These are phyloP conservation scores for Poliocrania exsul DNA, from an alignment of 2,797 vertebrate species.

Conservation along the genomic window DNA sequence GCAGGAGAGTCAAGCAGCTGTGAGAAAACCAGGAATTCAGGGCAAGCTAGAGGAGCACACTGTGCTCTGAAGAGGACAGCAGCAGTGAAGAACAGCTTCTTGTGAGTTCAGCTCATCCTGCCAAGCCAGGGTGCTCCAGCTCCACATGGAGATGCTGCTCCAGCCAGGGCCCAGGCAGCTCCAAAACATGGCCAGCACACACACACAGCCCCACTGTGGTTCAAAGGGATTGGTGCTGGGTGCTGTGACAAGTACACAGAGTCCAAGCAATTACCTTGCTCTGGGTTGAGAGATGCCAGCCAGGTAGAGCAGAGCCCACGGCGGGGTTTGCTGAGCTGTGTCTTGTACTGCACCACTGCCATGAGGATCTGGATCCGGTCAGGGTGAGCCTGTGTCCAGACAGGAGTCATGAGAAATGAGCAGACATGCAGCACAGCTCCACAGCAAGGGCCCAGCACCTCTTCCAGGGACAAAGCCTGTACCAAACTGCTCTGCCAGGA, in stretches of 20 bases:
- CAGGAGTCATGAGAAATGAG: neutral
- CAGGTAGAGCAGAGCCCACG: constrained; percentile 92
- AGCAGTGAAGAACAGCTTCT: neutral
- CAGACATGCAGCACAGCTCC: neutral
- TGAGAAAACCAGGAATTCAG: neutral
- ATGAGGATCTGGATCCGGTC: constrained; percentile 87
- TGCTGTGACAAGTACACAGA: neutral
- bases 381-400: constrained; percentile 79
- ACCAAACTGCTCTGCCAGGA: neutral
- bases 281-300: constrained; percentile 89
- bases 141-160: neutral
- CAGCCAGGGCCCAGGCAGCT: neutral
- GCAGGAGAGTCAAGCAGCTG: accelerated
- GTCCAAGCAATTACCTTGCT: constrained; percentile 72
- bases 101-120: neutral
- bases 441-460: neutral
- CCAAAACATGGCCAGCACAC: accelerated
- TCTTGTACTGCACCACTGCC: constrained; percentile 91
- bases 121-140: neutral
- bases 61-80: neutral
- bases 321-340: constrained; percentile 83
- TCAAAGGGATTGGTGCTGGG: accelerated
- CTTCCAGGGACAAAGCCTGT: neutral
- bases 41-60: neutral
- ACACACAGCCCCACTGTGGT: accelerated